Evolutionary conservation across 2,888 invertebrate genomes (phyloP).

Genomic region (Cremastinae sp.): DNA sequence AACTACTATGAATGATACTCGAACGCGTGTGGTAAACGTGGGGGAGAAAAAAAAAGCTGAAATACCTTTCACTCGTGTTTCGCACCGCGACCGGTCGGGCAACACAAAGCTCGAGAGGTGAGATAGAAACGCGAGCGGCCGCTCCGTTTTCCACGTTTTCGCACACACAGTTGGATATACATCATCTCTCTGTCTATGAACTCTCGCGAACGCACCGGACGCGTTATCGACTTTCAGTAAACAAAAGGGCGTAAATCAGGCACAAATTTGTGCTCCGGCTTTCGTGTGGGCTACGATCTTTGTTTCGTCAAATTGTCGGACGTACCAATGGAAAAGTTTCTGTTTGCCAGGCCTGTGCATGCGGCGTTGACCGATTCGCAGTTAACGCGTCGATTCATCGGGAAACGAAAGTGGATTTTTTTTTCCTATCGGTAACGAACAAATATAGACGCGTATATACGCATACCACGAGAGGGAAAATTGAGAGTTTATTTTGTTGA

Average conservation of each 20-base stretch:
- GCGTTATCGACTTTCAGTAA: background rate
- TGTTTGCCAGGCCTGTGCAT: constrained; percentile 7
- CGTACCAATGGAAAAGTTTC: background rate
- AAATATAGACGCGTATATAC: constrained; percentile 34
- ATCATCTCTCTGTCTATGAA: background rate
- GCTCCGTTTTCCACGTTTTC: constrained; percentile 50
- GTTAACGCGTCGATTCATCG: constrained; percentile 58
- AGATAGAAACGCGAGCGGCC: constrained; percentile 53
- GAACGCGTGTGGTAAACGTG: background rate
- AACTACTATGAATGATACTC: too few species aligned
- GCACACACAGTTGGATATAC: constrained; percentile 5
- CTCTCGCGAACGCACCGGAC: background rate
- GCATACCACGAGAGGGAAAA: background rate
- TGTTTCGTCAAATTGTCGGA: background rate
- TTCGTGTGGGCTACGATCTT: constrained; percentile 2
- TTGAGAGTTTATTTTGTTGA: constrained; percentile 21
- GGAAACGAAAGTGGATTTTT: constrained; percentile 50
- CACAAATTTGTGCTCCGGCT: constrained; percentile 5
- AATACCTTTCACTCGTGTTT: constrained; percentile 40
- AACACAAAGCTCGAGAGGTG: constrained; percentile 19
- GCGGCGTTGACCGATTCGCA: constrained; percentile 57
- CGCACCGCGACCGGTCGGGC: constrained; percentile 17
- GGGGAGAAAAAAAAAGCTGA: constrained; percentile 9
- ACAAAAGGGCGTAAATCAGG: constrained; percentile 30
- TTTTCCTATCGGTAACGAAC: constrained; percentile 51